Evolutionary conservation across 2,113 vertebrate genomes (phyloP), one percentile per base, ranked within the genome.

Genomic region (Saccopteryx bilineata): DNA sequence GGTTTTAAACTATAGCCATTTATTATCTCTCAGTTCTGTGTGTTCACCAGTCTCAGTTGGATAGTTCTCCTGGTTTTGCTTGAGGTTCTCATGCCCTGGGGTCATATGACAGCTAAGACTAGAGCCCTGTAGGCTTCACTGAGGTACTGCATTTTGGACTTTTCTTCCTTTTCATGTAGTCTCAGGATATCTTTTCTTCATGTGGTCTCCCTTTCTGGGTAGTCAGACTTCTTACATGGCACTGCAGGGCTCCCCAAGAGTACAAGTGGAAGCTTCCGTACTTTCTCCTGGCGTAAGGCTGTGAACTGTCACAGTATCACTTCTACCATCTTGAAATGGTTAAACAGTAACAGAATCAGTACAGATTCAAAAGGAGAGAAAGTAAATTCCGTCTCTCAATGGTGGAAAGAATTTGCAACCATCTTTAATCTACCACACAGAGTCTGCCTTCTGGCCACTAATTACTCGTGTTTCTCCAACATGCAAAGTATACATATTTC

Each of bases 401-500:
- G 11, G 7, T 65, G 31, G 46, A 71, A 87, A 68, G 23, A 93
- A 60, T 91, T 92, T 85, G 19, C 23, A 76, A 1, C 52, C 26
- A 28, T 81, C 46, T 87, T 82, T 79, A 78, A 54, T 92, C 72
- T 50, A 81, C 74, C 54, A 79, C 26, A 65, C 52, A n/a, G 2
- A 90, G 46, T 76, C 80, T 96, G 24, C 9, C 54, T 14, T 92
- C 14, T 68, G 18, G 18, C 15, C 83, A 87, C 21, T 65, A 56
- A 81, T 69, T 60, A 71, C 78, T 95, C 88, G 50, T 13, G 46
- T 86, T 95, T 5, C 46, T 86, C 46, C 54, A 19, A 2, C 31
- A 78, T 69, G n/a, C 31, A 93, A 75, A 91, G 61, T 91, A n/a
- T 68, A 87, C 46, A 75, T 39, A 87, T 26, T 84, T 93, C 80